Evolutionary conservation across 2,797 vertebrate genomes (phyloP).

Genomic region (Acanthurus tractus): DNA sequence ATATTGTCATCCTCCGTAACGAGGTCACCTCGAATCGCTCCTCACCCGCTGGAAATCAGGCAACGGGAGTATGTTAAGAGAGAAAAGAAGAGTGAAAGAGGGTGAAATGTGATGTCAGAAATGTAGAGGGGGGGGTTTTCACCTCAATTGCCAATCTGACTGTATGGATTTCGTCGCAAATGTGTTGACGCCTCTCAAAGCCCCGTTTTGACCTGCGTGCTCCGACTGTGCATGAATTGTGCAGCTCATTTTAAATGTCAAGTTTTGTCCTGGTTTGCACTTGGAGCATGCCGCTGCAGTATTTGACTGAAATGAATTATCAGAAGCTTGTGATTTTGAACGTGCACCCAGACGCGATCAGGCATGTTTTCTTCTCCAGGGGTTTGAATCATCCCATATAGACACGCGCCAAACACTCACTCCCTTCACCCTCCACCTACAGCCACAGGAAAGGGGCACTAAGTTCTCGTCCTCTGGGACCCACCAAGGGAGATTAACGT

Average conservation of each 20-base stretch:
- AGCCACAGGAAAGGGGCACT: constrained; percentile 47
- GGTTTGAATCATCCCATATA: constrained; percentile 23
- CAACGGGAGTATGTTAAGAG: constrained; percentile 51
- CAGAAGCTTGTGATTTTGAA: constrained; percentile 41
- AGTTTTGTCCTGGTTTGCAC: constrained; percentile 37
- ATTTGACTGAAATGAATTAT: constrained; percentile 64
- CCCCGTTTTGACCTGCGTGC: constrained; percentile 15
- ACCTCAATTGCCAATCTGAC: constrained; percentile 29
- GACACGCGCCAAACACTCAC: constrained; percentile 11
- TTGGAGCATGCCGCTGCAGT: constrained; percentile 37
- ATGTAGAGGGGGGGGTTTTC: background rate
- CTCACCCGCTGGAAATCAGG: constrained; percentile 46
- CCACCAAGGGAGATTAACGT: constrained; percentile 75
- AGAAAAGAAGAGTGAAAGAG: constrained; percentile 28
- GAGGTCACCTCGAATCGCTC: constrained; percentile 71
- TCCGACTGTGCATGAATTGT: background rate
- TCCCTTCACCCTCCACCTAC: constrained; percentile 40
- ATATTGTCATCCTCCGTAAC: constrained; percentile 71
- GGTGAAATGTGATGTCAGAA: constrained; percentile 34
- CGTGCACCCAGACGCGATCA: constrained; percentile 7
- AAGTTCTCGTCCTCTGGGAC: constrained; percentile 63
- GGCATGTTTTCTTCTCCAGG: constrained; percentile 13
- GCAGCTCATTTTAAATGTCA: constrained; percentile 28
- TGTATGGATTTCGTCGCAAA: constrained; percentile 17
- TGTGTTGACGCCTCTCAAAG: constrained; percentile 39